Conservation (phyloP, 2,113 vertebrate species). For the Albula goreensis region DNA sequence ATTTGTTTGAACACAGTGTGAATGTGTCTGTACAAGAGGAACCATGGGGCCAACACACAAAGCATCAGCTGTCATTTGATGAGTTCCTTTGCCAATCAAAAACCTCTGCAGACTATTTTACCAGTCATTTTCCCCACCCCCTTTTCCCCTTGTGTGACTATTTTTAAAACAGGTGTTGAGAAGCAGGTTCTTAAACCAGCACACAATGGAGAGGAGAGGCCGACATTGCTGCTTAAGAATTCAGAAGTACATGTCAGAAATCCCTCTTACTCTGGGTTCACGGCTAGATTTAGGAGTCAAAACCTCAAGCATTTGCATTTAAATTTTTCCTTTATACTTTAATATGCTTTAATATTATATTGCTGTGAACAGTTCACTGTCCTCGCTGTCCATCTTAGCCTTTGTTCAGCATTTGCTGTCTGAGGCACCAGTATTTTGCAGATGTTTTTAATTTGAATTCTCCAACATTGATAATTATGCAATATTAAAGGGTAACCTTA, state of each 20-base stretch:
- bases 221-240: neutral
- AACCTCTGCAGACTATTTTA: slow-evolving; percentile 25
- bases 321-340: too few relatives aligned
- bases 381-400: too few relatives aligned
- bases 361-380: too few relatives aligned
- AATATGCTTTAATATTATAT: too few relatives aligned
- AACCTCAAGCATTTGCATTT: neutral
- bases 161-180: slow-evolving; percentile 31
- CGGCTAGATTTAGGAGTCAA: neutral
- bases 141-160: slow-evolving; percentile 8
- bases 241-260: neutral
- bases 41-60: slow-evolving; percentile 20
- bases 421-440: too few relatives aligned
- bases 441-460: too few relatives aligned
- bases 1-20: slow-evolving; percentile 31
- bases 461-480: too few relatives aligned
- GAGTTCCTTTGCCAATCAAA: slow-evolving; percentile 25
- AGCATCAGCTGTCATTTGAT: slow-evolving; percentile 24
- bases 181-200: neutral
- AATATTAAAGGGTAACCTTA: too few relatives aligned
- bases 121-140: slow-evolving; percentile 5
- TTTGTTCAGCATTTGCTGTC: too few relatives aligned
- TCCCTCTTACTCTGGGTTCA: neutral
- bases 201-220: neutral
- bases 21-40: slow-evolving; percentile 22